phyloP scores from a whole-genome alignment of 2,113 vertebrate genomes.

The Colaptes auratus region DNA sequence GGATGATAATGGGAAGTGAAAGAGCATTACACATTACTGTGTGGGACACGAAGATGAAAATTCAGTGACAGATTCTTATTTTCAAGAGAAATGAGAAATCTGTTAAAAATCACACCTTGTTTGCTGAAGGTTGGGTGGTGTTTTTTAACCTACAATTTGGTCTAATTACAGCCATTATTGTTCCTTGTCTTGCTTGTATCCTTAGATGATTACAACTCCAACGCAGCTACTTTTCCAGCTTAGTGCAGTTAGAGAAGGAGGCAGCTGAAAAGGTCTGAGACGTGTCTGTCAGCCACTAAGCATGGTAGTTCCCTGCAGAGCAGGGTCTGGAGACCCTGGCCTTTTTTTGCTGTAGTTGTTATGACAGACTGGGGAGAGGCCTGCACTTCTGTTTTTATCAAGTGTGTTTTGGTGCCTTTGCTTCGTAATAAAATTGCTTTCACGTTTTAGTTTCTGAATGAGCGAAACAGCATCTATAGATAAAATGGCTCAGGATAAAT shows the following conservation, averaged over 20 bases:
- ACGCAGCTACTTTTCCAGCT: not conserved
- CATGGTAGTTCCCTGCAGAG: not conserved
- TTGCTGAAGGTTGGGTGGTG: not conserved
- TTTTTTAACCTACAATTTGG: not conserved
- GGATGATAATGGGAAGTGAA: not conserved
- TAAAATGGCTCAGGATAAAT: conserved; percentile 1
- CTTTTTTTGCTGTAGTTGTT: not conserved
- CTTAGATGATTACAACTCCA: not conserved
- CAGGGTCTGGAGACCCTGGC: not conserved
- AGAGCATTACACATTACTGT: not conserved
- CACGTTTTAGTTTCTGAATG: not conserved
- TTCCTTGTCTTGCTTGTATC: not conserved
- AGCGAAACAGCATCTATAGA: not conserved
- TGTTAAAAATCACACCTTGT: not conserved
- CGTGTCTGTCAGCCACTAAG: not conserved
- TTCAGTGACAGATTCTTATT: not conserved
- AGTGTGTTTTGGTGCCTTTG: not conserved
- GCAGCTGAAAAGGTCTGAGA: not conserved
- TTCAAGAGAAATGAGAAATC: not conserved
- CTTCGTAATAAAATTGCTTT: not conserved
- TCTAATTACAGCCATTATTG: not conserved
- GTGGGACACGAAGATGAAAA: not conserved
- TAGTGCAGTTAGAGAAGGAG: not conserved
- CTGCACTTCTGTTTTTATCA: not conserved
- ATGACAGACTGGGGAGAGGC: not conserved